Evolutionary conservation across 2,888 invertebrate genomes (phyloP).

Genomic region (Thera britannica): DNA sequence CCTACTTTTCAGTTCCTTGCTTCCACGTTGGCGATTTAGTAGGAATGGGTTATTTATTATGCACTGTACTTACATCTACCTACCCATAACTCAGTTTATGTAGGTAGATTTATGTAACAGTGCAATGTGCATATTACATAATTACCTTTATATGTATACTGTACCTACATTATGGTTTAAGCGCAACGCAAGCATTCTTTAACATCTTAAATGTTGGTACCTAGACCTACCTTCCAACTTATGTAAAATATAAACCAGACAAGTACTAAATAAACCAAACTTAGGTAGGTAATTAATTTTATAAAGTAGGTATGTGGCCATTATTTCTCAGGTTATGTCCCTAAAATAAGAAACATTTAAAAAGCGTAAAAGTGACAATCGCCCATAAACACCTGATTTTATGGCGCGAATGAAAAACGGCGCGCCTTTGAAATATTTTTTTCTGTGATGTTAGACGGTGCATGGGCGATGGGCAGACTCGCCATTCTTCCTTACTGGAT

Average conservation of each 20-base stretch:
- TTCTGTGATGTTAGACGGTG: slow-evolving; percentile 73
- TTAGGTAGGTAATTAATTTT: not conserved
- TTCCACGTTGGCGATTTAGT: too few species aligned
- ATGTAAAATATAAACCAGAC: too few species aligned
- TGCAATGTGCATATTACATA: too few species aligned
- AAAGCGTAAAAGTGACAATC: slow-evolving; percentile 65
- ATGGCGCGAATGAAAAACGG: slow-evolving; percentile 75
- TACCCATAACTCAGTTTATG: not conserved
- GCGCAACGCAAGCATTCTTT: too few species aligned
- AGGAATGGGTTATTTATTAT: too few species aligned
- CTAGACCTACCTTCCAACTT: not conserved
- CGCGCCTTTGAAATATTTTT: slow-evolving; percentile 74
- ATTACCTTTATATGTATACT: too few species aligned
- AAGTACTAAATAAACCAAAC: too few species aligned
- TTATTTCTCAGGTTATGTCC: not conserved
- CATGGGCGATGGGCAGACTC: slow-evolving; percentile 49
- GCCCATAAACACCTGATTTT: slow-evolving; percentile 77
- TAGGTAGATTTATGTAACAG: not conserved
- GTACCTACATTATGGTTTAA: too few species aligned
- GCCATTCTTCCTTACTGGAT: slow-evolving; percentile 75
- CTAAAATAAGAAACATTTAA: slow-evolving; percentile 39
- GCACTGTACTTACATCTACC: too few species aligned
- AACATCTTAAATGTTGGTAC: too few species aligned
- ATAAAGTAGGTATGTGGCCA: not conserved
- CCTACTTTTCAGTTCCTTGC: too few species aligned